Evolutionary conservation across 2,113 vertebrate species (phyloP), one percentile per base, ranked within the genome.

Genomic region (Tetraodon nigroviridis): DNA sequence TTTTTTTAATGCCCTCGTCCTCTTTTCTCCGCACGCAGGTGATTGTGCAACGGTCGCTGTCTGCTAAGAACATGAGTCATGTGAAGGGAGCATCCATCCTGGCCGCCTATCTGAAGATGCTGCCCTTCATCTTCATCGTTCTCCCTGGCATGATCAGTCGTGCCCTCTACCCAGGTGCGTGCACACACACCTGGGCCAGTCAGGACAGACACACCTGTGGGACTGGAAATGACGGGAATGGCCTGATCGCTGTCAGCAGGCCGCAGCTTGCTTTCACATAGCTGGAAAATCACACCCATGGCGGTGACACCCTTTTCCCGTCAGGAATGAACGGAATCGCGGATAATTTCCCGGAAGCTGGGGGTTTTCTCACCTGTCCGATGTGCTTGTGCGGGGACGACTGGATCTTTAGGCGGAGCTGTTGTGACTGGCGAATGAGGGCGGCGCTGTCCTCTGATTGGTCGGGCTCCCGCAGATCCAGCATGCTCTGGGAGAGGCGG

Each of bases 101-200:
- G 41, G 94, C 93, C 20, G 90, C 93, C 75, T 98, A 92, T 87
- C 90, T 97, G 82, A 95, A 96, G 86, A 88, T 96, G 90, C 88
- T 98, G 65, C 92, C 94, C 27, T 92, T 98, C 86, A 87, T 92
- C 50, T 74, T 98, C 68, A 96, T 96, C 63, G 71, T 95, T 73
- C 90, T 95, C 77, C 95, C 95, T 0, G 95, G 93, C 69, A 94
- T 98, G 96, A 92, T 96, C 85, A 99, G 94, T 89, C 90, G 94
- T 17, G 91, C 87, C 0, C 92, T 98, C 45, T 95, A 93, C 71
- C 94, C 95, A 92, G 95, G 95, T 94, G 89, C 12, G 66, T 58
- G 29, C 61, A 55, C 22, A 19, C 55, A 51, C 37, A 63, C 40
- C 48, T 63, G 61, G 42, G 50, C 50, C 21, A 18, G 55, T 24